These are phyloP conservation scores for Esox lucius DNA, from an alignment of 2,797 vertebrate species.

Conservation along the genomic window DNA sequence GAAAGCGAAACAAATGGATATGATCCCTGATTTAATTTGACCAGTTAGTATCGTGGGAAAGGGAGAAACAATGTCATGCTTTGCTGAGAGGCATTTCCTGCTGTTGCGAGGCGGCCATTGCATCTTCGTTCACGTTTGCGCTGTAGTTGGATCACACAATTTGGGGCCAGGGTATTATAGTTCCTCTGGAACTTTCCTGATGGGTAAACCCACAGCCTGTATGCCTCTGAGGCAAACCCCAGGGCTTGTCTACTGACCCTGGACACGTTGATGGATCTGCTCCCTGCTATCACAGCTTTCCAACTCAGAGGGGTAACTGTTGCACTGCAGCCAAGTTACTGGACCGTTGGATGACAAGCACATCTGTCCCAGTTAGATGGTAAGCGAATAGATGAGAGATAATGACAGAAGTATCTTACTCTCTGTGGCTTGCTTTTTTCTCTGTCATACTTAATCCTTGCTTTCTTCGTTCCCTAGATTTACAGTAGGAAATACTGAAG, in stretches of 20 bases:
- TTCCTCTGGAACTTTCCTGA: constrained; percentile 6
- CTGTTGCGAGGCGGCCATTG: no score
- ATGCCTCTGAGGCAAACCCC: not conserved
- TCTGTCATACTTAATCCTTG: constrained; percentile 8
- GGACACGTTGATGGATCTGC: not conserved
- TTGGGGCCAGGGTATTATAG: constrained; percentile 8
- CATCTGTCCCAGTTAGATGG: constrained; percentile 7
- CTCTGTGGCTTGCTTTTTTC: constrained; percentile 16
- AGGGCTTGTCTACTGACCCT: not conserved
- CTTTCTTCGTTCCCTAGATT: constrained; percentile 3
- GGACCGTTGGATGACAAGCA: constrained; percentile 24
- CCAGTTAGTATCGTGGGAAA: no score
- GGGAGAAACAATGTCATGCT: no score
- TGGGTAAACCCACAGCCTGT: not conserved
- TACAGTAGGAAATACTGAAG: constrained; percentile 17
- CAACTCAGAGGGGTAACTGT: not conserved
- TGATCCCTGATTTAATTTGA: no score
- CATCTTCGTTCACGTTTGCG: no score
- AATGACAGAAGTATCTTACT: constrained; percentile 18
- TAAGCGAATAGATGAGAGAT: constrained; percentile 23
- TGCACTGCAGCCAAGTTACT: constrained; percentile 5
- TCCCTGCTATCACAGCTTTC: not conserved
- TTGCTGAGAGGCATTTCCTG: no score
- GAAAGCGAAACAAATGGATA: no score
- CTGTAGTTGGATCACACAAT: constrained; percentile 7